These are phyloP conservation scores for Ephydatia muelleri DNA, from an alignment of 37 sponge, comb jelly and placozoan genomes.

Conservation along the genomic window DNA sequence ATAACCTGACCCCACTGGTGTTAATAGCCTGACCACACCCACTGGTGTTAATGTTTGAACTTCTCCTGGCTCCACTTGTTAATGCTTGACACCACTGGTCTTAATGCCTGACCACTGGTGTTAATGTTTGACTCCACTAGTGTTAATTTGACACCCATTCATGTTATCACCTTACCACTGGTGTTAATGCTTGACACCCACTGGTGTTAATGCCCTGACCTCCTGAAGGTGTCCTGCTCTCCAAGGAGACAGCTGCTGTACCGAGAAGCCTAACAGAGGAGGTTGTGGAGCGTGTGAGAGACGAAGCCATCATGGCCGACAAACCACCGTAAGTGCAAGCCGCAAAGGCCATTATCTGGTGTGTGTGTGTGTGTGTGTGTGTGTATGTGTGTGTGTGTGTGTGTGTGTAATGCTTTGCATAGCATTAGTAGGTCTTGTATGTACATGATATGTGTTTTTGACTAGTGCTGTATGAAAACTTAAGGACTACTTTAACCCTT, in stretches of 20 bases:
- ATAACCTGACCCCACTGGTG: constrained; percentile 5
- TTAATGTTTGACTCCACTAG: constrained; percentile 1
- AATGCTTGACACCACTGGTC: neutral
- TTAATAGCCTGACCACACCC: neutral
- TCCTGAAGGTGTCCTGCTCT: constrained; percentile 18
- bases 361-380: no score
- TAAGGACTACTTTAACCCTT: neutral
- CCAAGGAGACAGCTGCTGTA: constrained; percentile 30
- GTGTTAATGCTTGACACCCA: no score
- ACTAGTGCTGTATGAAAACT: neutral
- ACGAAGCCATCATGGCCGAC: constrained; percentile 18
- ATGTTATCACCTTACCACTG: no score
- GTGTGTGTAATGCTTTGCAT: no score
- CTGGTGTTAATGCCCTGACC: no score
- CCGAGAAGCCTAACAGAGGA: constrained; percentile 28
- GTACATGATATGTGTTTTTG: neutral
- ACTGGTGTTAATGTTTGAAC: neutral
- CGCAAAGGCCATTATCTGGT: neutral
- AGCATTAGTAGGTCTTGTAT: neutral
- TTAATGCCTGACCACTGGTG: neutral
- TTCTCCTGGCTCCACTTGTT: no score
- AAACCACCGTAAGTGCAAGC: constrained; percentile 32
- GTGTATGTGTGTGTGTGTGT: no score
- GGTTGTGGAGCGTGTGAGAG: constrained; percentile 29
- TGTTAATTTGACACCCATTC: no score